Conservation (phyloP, 2,797 vertebrate species). For the Rhynchonycteris naso region DNA sequence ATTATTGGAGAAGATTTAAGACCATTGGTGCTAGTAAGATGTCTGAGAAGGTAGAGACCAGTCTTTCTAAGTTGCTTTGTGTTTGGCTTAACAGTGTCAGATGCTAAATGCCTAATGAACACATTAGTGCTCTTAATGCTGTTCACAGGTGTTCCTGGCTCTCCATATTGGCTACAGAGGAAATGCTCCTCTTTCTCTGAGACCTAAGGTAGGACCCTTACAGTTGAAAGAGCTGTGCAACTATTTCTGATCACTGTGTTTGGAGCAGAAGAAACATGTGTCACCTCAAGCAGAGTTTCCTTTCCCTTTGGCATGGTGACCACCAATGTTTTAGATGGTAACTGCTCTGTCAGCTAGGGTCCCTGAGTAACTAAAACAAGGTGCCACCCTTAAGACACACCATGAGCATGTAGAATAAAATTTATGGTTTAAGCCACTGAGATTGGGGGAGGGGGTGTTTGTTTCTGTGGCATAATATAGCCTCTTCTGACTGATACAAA, state of each 20-base stretch:
- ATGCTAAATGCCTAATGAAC: not conserved
- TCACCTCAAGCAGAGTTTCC: not conserved
- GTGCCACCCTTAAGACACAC: not conserved
- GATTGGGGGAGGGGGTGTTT: not conserved
- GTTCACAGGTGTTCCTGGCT: not conserved
- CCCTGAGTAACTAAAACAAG: not conserved
- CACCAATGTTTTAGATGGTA: not conserved
- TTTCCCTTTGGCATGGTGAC: not conserved
- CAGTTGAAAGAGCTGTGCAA: not conserved
- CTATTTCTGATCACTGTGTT: not conserved
- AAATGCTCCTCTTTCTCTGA: not conserved
- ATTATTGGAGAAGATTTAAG: not conserved
- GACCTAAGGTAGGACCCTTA: not conserved
- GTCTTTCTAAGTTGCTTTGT: not conserved
- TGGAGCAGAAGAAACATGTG: not conserved
- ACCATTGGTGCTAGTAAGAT: not conserved
- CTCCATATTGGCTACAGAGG: not conserved
- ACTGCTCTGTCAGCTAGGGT: not conserved
- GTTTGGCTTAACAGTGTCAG: not conserved
- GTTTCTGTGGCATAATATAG: not conserved
- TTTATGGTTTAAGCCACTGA: not conserved
- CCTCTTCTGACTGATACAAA: not conserved
- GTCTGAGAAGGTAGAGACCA: not conserved
- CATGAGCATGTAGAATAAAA: not conserved
- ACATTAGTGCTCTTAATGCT: not conserved